phyloP scores from a whole-genome alignment of 2,797 vertebrate genomes.

The Phrynocephalus guinanensis region DNA sequence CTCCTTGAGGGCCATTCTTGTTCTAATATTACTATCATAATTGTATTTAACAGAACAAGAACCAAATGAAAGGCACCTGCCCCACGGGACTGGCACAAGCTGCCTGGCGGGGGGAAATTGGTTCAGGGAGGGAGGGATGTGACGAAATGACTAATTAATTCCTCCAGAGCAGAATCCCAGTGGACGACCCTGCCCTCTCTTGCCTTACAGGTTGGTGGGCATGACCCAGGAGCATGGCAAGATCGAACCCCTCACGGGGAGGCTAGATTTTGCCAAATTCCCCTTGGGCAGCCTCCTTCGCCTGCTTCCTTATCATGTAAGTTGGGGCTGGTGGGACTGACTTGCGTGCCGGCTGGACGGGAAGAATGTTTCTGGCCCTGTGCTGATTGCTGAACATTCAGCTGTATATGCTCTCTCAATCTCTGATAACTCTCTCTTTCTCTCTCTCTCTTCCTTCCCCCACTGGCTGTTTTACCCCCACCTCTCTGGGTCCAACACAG shows the following conservation, averaged over 20 bases:
- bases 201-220: conserved; percentile 77
- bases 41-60: no score
- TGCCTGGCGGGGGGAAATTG: no score
- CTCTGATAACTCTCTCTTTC: neutral
- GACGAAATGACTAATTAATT: no score
- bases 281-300: conserved; percentile 81
- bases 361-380: neutral
- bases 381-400: neutral
- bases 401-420: no score
- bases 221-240: conserved; percentile 89
- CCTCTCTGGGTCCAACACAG: conserved; percentile 61
- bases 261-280: conserved; percentile 80
- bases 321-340: neutral
- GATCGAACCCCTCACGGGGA: conserved; percentile 79
- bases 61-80: neutral
- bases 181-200: neutral
- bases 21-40: no score
- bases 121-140: no score
- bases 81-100: neutral
- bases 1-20: no score
- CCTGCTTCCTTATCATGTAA: conserved; percentile 86
- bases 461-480: neutral
- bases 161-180: neutral
- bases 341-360: no score
- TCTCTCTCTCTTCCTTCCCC: no score